Evolutionary conservation across 1,140 invertebrate genomes (phyloP).

Genomic region (Leptinotarsa lineolata): DNA sequence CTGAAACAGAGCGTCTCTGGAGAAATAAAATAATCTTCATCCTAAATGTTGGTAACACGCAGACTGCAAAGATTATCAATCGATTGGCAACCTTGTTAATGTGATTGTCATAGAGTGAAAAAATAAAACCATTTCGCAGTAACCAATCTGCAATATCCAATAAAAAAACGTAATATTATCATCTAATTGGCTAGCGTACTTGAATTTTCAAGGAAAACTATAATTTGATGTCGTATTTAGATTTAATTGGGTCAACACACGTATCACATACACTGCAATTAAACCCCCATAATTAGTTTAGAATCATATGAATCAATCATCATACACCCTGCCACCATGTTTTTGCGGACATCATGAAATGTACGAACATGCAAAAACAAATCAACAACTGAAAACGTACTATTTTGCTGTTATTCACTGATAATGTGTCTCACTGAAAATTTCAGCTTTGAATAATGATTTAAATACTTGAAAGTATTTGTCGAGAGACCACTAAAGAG

Average conservation of each 20-base stretch:
- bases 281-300: not conserved
- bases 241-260: conserved; percentile 17
- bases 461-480: too few species aligned
- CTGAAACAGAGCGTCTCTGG: too few species aligned
- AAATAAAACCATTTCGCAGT: not conserved
- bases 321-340: too few species aligned
- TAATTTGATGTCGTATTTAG: conserved; percentile 7
- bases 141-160: not conserved
- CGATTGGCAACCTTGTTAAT: too few species aligned
- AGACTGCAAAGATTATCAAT: too few species aligned
- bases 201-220: conserved; percentile 14
- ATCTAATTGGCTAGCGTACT: not conserved
- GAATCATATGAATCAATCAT: not conserved
- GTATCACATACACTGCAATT: conserved; percentile 5
- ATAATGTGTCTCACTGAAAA: too few species aligned
- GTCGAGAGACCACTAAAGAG: too few species aligned
- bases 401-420: too few species aligned
- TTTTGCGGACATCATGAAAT: not conserved
- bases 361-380: not conserved
- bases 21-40: too few species aligned
- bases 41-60: too few species aligned
- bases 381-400: not conserved
- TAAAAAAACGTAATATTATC: not conserved
- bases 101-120: too few species aligned
- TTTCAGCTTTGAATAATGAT: too few species aligned